Percentiles rank a stretch among this genome's conserved stretches.
These are phyloP conservation scores for Drosophila suzukii DNA, from an alignment of 1,140 invertebrate species.

Conservation along the genomic window DNA sequence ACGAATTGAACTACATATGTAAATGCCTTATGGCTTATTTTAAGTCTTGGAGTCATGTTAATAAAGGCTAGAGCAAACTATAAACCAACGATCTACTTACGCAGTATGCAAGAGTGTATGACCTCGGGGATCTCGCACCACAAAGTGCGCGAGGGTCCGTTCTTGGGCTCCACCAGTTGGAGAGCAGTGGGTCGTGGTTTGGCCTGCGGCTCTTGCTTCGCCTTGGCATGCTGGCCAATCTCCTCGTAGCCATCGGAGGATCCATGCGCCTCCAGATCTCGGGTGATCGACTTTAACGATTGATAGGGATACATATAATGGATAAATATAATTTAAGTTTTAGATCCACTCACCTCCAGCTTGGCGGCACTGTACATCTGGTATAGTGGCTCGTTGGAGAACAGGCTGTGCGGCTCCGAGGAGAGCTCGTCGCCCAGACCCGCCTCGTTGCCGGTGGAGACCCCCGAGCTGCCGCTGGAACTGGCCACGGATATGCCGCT, in stretches of 20 bases:
- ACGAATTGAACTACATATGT: too few species aligned
- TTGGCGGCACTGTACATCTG: conserved; percentile 95
- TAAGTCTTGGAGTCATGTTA: too few species aligned
- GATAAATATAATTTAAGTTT: not conserved
- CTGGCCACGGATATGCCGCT: conserved; percentile 85
- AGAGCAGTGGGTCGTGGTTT: conserved; percentile 86
- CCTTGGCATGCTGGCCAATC: conserved; percentile 84
- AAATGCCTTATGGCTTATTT: too few species aligned
- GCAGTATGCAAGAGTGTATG: conserved; percentile 89
- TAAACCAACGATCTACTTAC: conserved; percentile 85
- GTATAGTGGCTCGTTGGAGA: conserved; percentile 93
- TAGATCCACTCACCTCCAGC: conserved; percentile 86
- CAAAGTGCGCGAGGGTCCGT: conserved; percentile 90
- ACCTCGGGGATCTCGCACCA: conserved; percentile 98
- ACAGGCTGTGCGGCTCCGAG: conserved; percentile 84
- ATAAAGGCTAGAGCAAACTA: too few species aligned
- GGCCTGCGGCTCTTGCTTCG: conserved; percentile 25
- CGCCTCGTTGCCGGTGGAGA: conserved; percentile 83
- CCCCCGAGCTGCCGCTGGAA: conserved; percentile 83
- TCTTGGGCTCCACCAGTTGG: conserved; percentile 87
- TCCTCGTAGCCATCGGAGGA: conserved; percentile 93
- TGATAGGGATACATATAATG: not conserved
- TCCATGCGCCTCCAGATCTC: conserved; percentile 84
- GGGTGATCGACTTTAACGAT: conserved; percentile 86
- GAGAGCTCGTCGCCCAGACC: conserved; percentile 71